Evolutionary conservation across 35 echinoderm and acorn worm species (phyloP).

Genomic region (Apostichopus parvimensis): DNA sequence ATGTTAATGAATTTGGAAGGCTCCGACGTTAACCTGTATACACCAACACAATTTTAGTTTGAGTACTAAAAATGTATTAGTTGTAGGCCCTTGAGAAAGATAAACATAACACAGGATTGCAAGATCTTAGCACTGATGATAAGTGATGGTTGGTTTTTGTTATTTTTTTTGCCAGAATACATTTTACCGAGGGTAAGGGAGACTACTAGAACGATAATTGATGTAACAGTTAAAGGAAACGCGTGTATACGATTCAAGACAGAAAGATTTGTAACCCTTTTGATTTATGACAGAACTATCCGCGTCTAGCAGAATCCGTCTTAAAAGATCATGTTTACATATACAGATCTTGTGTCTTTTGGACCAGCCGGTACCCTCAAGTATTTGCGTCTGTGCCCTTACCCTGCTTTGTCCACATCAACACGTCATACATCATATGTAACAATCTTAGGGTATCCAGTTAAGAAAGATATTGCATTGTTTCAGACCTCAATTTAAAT

Average conservation of each 20-base stretch:
- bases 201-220: slow-evolving; percentile 3
- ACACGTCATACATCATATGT: slow-evolving; percentile 20
- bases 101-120: slow-evolving; percentile 1
- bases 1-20: slow-evolving; percentile 45
- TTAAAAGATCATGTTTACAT: not conserved
- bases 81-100: slow-evolving; percentile 17
- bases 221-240: not conserved
- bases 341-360: not conserved
- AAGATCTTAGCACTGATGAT: slow-evolving; percentile 4
- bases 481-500: not conserved
- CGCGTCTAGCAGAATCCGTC: not conserved
- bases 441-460: not conserved
- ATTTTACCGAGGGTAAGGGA: slow-evolving; percentile 1
- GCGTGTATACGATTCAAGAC: not conserved
- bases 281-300: not conserved
- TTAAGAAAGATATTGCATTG: slow-evolving; percentile 26
- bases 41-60: not conserved
- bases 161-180: slow-evolving; percentile 17
- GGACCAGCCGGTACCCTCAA: not conserved
- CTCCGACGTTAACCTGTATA: slow-evolving; percentile 7
- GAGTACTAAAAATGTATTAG: not conserved
- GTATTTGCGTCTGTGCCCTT: not conserved
- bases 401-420: slow-evolving; percentile 12
- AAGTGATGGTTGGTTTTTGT: slow-evolving; percentile 12
- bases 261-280: slow-evolving; percentile 1